Percentiles rank a stretch among this genome's conserved stretches.
phyloP scores from a whole-genome alignment of 1,140 invertebrate genomes.

The Drosophila subobscura region DNA sequence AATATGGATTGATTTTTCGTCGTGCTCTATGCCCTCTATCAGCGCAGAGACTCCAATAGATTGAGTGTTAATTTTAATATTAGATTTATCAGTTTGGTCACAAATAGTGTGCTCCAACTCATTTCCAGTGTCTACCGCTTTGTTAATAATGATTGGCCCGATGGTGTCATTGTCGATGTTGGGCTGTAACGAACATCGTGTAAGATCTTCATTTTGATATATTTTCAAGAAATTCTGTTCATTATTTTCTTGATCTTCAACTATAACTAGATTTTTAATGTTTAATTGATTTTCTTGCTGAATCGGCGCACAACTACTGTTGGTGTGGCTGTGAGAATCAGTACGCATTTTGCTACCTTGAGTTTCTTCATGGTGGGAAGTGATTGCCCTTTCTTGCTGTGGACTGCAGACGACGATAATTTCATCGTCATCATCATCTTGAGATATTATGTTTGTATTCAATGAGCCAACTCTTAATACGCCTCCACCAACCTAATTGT shows the following conservation, averaged over 20 bases:
- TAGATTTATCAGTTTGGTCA: constrained; percentile 66
- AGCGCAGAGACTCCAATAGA: constrained; percentile 24
- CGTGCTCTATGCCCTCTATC: constrained; percentile 55
- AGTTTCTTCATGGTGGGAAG: constrained; percentile 2
- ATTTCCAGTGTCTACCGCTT: constrained; percentile 32
- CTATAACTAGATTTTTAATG: constrained; percentile 52
- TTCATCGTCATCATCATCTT: constrained; percentile 52
- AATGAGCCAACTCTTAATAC: constrained; percentile 34
- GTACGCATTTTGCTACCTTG: constrained; percentile 21
- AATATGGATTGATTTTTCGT: constrained; percentile 16
- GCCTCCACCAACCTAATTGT: constrained; percentile 57
- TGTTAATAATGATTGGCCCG: constrained; percentile 47
- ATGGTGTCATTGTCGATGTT: constrained; percentile 60
- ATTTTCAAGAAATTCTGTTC: constrained; percentile 52
- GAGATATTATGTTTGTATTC: constrained; percentile 37
- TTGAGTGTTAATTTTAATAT: constrained; percentile 42
- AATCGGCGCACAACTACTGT: constrained; percentile 46
- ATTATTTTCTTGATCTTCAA: constrained; percentile 45
- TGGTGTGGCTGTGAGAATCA: constrained; percentile 9
- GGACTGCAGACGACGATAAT: constrained; percentile 72
- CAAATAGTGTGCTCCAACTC: constrained; percentile 35
- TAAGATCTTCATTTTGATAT: constrained; percentile 64
- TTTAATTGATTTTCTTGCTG: constrained; percentile 28
- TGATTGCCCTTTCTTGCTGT: not conserved
- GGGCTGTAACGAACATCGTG: constrained; percentile 74